These are phyloP conservation scores for Drosophila differens DNA, from an alignment of 2,888 invertebrate species.

Conservation along the genomic window DNA sequence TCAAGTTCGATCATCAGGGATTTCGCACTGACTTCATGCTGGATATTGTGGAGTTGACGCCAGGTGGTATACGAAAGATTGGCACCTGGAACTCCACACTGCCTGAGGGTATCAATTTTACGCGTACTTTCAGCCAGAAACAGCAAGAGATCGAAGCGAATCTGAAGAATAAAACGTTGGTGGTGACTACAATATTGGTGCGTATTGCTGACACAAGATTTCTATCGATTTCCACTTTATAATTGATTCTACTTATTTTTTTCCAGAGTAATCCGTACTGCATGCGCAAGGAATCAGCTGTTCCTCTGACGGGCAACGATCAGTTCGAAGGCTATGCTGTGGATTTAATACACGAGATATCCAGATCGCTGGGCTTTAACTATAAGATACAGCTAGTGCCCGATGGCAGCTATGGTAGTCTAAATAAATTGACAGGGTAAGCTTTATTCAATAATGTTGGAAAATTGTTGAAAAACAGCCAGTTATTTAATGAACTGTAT, in stretches of 20 bases:
- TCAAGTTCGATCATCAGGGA: constrained; percentile 97
- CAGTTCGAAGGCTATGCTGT: constrained; percentile 98
- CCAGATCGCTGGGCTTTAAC: constrained; percentile 93
- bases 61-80: constrained; percentile 93
- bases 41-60: constrained; percentile 95
- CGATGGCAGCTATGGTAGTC: constrained; percentile 93
- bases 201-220: constrained; percentile 77
- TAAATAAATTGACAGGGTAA: constrained; percentile 89
- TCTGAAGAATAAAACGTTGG: constrained; percentile 95
- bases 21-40: constrained; percentile 96
- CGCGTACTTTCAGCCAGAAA: constrained; percentile 93
- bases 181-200: constrained; percentile 96
- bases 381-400: constrained; percentile 94
- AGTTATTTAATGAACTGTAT: not conserved
- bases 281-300: constrained; percentile 95
- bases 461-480: not conserved
- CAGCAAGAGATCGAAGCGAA: constrained; percentile 95
- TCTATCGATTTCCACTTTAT: not conserved
- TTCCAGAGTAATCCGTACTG: constrained; percentile 97
- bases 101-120: constrained; percentile 93
- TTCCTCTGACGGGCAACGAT: constrained; percentile 94
- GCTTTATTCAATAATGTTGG: not conserved
- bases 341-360: constrained; percentile 96
- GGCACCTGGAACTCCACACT: constrained; percentile 94
- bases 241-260: too few species aligned